These are phyloP conservation scores for Aselliscus stoliczkanus DNA, from an alignment of 2,797 vertebrate genomes.

Conservation along the genomic window DNA sequence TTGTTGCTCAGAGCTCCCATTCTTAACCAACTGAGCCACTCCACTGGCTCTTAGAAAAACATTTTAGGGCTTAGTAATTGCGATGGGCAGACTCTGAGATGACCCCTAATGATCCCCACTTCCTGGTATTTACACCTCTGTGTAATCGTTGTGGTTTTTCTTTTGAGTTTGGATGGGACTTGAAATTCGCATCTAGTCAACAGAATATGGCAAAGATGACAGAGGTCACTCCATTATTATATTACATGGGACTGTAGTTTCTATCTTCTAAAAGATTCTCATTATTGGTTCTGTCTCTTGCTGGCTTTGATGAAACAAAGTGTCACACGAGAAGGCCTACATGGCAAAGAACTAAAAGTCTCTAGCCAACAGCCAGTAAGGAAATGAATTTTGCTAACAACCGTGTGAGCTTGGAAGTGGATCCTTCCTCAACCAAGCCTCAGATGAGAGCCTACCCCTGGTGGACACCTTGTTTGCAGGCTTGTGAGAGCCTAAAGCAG, in stretches of 20 bases:
- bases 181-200: neutral
- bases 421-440: neutral
- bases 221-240: neutral
- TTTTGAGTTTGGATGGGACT: neutral
- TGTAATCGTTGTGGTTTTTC: too few species aligned
- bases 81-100: neutral
- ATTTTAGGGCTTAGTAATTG: neutral
- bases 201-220: neutral
- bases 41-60: too few species aligned
- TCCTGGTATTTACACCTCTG: neutral
- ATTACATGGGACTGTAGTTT: neutral
- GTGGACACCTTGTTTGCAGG: neutral
- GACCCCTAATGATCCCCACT: neutral
- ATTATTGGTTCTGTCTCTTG: neutral
- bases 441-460: neutral
- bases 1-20: too few species aligned
- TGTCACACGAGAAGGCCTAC: neutral
- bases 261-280: neutral
- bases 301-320: neutral
- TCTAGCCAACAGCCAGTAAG: neutral
- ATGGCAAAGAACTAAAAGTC: neutral
- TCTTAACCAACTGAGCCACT: too few species aligned
- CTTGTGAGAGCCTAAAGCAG: neutral
- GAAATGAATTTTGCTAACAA: neutral
- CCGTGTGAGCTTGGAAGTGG: neutral